Evolutionary conservation across 2,888 invertebrate species (phyloP).

Genomic region (Chymomyza fuscimana): DNA sequence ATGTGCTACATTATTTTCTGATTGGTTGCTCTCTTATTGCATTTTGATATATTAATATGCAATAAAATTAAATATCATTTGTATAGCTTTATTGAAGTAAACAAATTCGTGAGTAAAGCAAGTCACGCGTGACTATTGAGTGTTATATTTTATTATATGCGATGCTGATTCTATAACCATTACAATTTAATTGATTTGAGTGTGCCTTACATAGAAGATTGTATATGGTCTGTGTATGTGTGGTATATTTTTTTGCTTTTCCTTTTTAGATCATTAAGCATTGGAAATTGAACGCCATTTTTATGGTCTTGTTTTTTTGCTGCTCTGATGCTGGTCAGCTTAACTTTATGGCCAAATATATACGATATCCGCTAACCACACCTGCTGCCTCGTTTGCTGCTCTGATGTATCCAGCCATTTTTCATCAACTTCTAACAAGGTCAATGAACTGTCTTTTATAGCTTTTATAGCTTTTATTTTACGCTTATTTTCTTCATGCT

Average conservation of each 20-base stretch:
- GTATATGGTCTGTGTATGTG: slow-evolving; percentile 8
- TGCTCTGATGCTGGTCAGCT: slow-evolving; percentile 29
- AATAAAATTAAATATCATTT: neutral
- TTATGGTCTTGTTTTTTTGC: slow-evolving; percentile 59
- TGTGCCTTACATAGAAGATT: neutral
- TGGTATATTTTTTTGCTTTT: slow-evolving; percentile 12
- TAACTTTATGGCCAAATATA: slow-evolving; percentile 54
- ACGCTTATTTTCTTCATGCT: slow-evolving; percentile 29
- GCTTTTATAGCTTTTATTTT: slow-evolving; percentile 66
- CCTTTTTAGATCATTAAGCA: slow-evolving; percentile 66
- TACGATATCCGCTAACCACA: slow-evolving; percentile 37
- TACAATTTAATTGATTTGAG: neutral
- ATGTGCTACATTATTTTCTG: neutral
- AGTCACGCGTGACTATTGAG: neutral
- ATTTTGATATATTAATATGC: neutral
- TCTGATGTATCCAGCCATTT: neutral
- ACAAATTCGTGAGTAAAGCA: neutral
- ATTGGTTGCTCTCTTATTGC: neutral
- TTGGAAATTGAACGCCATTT: slow-evolving; percentile 67
- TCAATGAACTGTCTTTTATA: slow-evolving; percentile 45
- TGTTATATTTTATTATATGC: neutral
- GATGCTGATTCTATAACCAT: neutral
- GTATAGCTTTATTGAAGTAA: neutral
- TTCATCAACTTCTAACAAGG: neutral
- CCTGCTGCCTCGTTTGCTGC: slow-evolving; percentile 36